Base-by-base conservation (phyloP, 1,140 invertebrate genomes). In the Drosophila navojoa region DNA sequence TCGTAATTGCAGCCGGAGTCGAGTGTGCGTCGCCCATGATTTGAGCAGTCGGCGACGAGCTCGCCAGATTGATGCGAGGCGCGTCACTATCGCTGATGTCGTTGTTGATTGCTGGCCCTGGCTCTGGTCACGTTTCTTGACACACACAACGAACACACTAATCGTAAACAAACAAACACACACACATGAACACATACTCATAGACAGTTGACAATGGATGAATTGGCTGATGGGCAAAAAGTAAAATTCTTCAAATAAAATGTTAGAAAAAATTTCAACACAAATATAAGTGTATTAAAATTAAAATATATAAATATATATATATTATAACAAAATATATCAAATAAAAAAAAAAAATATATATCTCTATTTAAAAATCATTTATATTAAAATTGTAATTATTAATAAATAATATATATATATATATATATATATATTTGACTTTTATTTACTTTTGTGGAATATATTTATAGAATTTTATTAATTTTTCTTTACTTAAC, bases 61-160 rank as follows among this genome's bases (percentile, higher is more conserved):
- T 50, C 49, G 64, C 42, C 47, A 50, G 77, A 76, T 76, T 79
- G 81, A 75, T 74, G 81, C 60, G 62, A 77, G 74, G 59, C 59
- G 50, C 63, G 67, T 58, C 55, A 71, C 53, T 57, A 68, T 54
- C 52, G 59, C 27, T 47, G 27, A 59, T 49, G 42, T 54, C n/a
- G 64, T 49, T 55, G 69, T 35, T 58, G 38, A 44, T 32, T 19
- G 54, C 22, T 62, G 61, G 19, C 32, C 61, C 59, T 25, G 49
- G 40, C 54, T 55, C 45, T 75, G 68, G 79, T 89, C 84, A 89
- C 84, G 84, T 89, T 89, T 89, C 52, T 6, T 5, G 54, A 72
- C 71, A 89, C 77, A 84, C 68, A 63, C 58, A 57, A 61, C 59
- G 40, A 55, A 55, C 58, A 58, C 60, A 67, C 25, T 49, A 15